Conservation (phyloP, 2,113 vertebrate species). For the Heterotilapia buettikoferi region DNA sequence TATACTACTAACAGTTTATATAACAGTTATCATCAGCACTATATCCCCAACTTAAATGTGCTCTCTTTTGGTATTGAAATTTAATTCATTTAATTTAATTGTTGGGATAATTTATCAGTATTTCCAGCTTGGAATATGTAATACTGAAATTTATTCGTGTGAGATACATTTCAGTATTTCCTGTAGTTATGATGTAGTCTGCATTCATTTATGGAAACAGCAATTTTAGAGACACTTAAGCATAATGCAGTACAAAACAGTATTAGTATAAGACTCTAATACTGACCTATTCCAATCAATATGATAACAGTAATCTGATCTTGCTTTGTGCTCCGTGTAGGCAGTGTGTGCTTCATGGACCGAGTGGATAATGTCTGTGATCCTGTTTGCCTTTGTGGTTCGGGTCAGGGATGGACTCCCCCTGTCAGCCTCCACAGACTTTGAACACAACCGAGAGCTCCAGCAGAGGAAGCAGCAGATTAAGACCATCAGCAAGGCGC, state of each 20-base stretch:
- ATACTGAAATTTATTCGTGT: background rate
- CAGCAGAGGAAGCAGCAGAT: conserved; percentile 86
- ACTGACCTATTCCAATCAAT: background rate
- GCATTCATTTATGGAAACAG: background rate
- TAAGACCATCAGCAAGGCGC: conserved; percentile 74
- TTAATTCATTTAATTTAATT: background rate
- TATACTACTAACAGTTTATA: background rate
- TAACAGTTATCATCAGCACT: background rate
- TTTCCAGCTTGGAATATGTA: background rate
- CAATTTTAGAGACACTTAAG: background rate
- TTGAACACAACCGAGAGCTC: conserved; percentile 82
- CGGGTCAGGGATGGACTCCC: conserved; percentile 92
- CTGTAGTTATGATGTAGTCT: background rate
- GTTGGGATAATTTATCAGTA: background rate
- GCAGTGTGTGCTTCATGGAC: conserved; percentile 74
- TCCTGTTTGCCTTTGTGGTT: conserved; percentile 91
- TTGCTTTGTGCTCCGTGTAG: conserved; percentile 45
- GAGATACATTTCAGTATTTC: background rate
- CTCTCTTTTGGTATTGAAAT: background rate
- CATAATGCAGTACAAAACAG: background rate
- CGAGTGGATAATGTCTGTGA: conserved; percentile 86
- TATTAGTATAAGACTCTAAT: background rate
- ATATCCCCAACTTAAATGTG: background rate
- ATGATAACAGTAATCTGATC: background rate
- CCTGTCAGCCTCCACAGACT: conserved; percentile 96